These are phyloP conservation scores for Ciona savignyi DNA, from an alignment of 23 tunicate genomes.

Conservation along the genomic window DNA sequence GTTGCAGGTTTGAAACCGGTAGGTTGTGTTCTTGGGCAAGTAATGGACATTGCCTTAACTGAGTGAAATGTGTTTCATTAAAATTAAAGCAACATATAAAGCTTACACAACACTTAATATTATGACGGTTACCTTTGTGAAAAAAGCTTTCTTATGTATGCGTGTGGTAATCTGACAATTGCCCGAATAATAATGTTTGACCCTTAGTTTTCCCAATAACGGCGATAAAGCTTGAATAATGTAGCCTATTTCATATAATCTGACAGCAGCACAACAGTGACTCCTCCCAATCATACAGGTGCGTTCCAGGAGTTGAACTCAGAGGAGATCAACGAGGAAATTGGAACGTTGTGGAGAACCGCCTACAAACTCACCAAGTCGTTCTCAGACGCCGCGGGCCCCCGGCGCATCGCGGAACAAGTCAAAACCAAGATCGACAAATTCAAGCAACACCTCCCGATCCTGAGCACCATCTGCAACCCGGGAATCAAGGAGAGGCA, in stretches of 20 bases:
- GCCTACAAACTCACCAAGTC: slow-evolving; percentile 86
- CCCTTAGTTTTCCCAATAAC: background rate
- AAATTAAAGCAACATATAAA: too few species aligned
- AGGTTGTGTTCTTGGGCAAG: too few species aligned
- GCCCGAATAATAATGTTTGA: background rate
- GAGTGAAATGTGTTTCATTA: too few species aligned
- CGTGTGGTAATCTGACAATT: too few species aligned
- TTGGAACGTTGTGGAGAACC: slow-evolving; percentile 82
- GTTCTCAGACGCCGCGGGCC: slow-evolving; percentile 84
- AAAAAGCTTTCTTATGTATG: too few species aligned
- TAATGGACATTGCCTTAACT: too few species aligned
- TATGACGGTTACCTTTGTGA: too few species aligned
- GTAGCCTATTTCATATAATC: too few species aligned
- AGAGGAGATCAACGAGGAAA: slow-evolving; percentile 82
- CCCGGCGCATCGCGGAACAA: slow-evolving; percentile 85
- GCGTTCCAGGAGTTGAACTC: slow-evolving; percentile 79
- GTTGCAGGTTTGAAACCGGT: too few species aligned
- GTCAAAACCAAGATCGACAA: slow-evolving; percentile 87
- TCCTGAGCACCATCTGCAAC: slow-evolving; percentile 81
- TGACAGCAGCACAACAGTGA: too few species aligned
- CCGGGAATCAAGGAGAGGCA: slow-evolving; percentile 95
- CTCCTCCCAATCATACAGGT: slow-evolving; percentile 42
- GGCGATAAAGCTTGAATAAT: too few species aligned
- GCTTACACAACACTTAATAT: too few species aligned
- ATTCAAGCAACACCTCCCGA: slow-evolving; percentile 87